Percentiles rank a stretch among this genome's conserved stretches.
Evolutionary conservation across 1,140 invertebrate genomes (phyloP).

Genomic region (Temnothorax longispinosus): DNA sequence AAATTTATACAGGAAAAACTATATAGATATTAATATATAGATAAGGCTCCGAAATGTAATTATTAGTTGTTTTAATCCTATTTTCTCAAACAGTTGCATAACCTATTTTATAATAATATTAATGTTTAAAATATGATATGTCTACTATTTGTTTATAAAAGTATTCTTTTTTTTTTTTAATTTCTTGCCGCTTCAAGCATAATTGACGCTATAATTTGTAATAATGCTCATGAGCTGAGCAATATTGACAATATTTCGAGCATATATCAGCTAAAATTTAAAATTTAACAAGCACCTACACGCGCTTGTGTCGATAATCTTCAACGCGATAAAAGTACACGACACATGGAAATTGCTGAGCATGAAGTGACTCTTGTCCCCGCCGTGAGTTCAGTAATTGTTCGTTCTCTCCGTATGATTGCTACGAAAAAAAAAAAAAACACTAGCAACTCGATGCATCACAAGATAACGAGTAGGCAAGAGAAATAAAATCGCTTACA

Average conservation of each 20-base stretch:
- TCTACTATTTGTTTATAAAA: neutral
- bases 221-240: neutral
- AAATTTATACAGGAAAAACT: neutral
- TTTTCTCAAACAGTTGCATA: neutral
- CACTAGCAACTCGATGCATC: slow-evolving; percentile 15
- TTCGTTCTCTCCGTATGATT: slow-evolving; percentile 51
- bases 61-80: neutral
- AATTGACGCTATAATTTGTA: slow-evolving; percentile 15
- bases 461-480: slow-evolving; percentile 39
- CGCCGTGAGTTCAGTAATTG: slow-evolving; percentile 46
- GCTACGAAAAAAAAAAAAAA: slow-evolving; percentile 37
- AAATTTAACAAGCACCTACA: slow-evolving; percentile 50
- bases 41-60: neutral
- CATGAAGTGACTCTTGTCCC: slow-evolving; percentile 31
- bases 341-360: slow-evolving; percentile 49
- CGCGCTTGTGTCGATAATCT: slow-evolving; percentile 44
- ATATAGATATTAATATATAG: neutral
- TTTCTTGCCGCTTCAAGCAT: neutral
- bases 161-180: neutral
- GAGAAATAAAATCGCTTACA: slow-evolving; percentile 25
- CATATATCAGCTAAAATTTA: slow-evolving; percentile 45
- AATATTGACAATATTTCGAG: slow-evolving; percentile 36
- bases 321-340: slow-evolving; percentile 27
- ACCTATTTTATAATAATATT: neutral
- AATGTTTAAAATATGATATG: neutral